Base-by-base conservation (phyloP, 1,140 invertebrate species). In the Drosophila azteca region DNA sequence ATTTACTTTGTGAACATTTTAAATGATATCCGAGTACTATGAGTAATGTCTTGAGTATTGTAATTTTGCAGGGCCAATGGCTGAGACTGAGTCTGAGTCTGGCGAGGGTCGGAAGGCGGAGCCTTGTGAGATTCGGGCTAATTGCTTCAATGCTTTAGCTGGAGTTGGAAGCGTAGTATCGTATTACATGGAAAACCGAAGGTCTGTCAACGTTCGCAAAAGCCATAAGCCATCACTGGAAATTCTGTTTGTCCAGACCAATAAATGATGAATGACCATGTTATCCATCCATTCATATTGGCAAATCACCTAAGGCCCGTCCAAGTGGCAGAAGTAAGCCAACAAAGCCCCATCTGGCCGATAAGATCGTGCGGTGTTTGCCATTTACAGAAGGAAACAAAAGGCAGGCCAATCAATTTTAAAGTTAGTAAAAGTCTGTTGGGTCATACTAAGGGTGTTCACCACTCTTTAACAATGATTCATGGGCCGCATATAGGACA, bases 291-390 rank as follows among this genome's bases (percentile, higher is more conserved):
- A 70, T 70, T 24, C 35, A 58, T 50, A 69, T 70, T 69, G 67
- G 45, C 67, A 69, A 70, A 70, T 58, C 70, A 55, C 41, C 50
- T 41, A 17, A 35, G 50, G 64, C 66, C 64, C 51, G 35, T 43
- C 51, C 22, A 69, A 70, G 69, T 73, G 70, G 70, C 70, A 61
- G 59, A 73, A 73, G 35, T 46, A 73, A 73, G 69, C 70, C 45
- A 44, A 70, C 58, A 49, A 53, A 58, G 53, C 20, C 26, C 45
- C 45, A 43, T 9, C 26, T 45, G 24, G 3, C 6, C 59, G 70
- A 73, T 73, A 73, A 73, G 51, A 63, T 73, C 69, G 35, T 11
- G 11, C 11, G 13, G 35, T 54, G 35, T 52, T 29, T 13, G n/a
- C 39, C 51, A 50, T 43, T 72, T 49, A 72, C 50, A 45, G 11